Evolutionary conservation across 2,113 vertebrate genomes (phyloP).

Genomic region (Acrocephalus arundinaceus): DNA sequence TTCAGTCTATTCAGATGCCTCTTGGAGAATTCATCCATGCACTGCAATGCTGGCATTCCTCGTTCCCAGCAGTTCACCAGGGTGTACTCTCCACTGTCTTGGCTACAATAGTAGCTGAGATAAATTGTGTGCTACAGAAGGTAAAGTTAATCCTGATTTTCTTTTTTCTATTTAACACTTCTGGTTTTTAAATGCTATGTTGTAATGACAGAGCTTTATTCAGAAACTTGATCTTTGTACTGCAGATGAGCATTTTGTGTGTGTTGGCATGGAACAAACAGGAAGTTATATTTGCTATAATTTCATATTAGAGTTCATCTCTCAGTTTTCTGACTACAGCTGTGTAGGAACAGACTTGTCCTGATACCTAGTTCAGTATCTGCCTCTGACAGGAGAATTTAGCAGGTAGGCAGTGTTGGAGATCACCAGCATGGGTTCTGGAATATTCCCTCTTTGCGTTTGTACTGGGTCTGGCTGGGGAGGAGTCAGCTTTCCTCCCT

Average conservation of each 20-base stretch:
- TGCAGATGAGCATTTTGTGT: neutral
- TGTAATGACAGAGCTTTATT: neutral
- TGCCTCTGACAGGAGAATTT: neutral
- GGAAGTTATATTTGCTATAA: neutral
- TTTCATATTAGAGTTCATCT: neutral
- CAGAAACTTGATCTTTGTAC: neutral
- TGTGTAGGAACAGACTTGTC: neutral
- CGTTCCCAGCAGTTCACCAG: slow-evolving; percentile 61
- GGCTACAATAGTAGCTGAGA: slow-evolving; percentile 85
- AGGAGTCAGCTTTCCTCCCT: neutral
- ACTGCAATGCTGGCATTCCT: slow-evolving; percentile 73
- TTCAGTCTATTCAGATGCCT: slow-evolving; percentile 71
- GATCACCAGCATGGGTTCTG: fast-evolving
- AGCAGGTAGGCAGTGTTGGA: neutral
- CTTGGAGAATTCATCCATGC: slow-evolving; percentile 81
- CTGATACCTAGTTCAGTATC: neutral
- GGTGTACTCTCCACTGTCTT: slow-evolving; percentile 85
- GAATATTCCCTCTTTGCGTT: neutral
- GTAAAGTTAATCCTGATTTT: slow-evolving; percentile 66
- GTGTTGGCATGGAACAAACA: neutral
- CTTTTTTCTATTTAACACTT: neutral
- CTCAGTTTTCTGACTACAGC: neutral
- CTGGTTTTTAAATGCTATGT: neutral
- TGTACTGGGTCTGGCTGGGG: neutral
- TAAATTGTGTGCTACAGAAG: slow-evolving; percentile 80